phyloP scores from a whole-genome alignment of 2,888 invertebrate species.

The Drepana falcataria region DNA sequence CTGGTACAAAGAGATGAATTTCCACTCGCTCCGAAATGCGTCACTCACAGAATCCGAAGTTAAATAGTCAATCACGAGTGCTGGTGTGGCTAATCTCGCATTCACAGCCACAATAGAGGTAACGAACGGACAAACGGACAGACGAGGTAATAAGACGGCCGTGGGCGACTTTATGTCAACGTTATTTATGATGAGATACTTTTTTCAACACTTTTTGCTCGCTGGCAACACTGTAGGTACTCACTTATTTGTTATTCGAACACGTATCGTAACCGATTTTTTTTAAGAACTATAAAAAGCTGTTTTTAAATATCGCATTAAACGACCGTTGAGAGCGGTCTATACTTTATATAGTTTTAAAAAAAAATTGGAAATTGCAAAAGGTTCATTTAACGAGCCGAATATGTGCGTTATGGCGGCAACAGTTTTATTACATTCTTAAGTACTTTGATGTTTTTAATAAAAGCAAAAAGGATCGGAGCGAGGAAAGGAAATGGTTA shows the following conservation, averaged over 20 bases:
- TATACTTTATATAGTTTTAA: background rate
- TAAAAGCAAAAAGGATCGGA: slow-evolving; percentile 61
- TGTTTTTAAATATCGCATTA: background rate
- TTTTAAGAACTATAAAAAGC: background rate
- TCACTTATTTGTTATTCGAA: slow-evolving; percentile 1
- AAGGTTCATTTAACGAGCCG: background rate
- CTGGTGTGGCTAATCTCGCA: slow-evolving; percentile 73
- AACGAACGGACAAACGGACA: slow-evolving; percentile 75
- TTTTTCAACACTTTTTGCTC: slow-evolving; percentile 49
- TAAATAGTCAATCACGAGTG: slow-evolving; percentile 76
- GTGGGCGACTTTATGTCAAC: slow-evolving; percentile 75
- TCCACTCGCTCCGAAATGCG: slow-evolving; percentile 37
- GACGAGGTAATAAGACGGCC: slow-evolving; percentile 74
- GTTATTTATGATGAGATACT: slow-evolving; percentile 72
- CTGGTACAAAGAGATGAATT: slow-evolving; percentile 22
- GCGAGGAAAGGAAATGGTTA: slow-evolving; percentile 71
- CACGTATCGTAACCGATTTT: background rate
- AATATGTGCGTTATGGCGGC: slow-evolving; percentile 14
- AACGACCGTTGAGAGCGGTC: background rate
- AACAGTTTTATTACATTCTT: slow-evolving; percentile 51
- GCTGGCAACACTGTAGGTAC: slow-evolving; percentile 34
- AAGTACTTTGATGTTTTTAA: slow-evolving; percentile 52
- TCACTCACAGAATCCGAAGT: slow-evolving; percentile 62
- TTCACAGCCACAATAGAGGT: slow-evolving; percentile 72
- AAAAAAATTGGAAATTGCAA: background rate